A percentile compares a stretch with the other conserved stretches of the same genome.
Evolutionary conservation across 2,888 invertebrate species (phyloP).

Genomic region (Crocallis elinguaria): DNA sequence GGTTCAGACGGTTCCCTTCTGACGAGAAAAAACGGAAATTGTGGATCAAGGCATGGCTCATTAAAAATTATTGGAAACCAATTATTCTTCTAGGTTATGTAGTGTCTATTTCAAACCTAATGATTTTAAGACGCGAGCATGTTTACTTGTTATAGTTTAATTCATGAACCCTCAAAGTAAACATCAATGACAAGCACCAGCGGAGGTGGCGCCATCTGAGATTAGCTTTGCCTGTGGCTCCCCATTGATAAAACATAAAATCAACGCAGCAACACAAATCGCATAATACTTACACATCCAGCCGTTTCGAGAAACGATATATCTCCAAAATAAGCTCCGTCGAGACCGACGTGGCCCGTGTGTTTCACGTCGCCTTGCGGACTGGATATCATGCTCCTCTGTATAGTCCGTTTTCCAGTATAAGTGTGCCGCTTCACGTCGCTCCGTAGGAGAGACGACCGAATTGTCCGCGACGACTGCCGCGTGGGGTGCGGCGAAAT

Average conservation of each 20-base stretch:
- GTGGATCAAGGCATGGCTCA: too few relatives aligned
- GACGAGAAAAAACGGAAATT: too few relatives aligned
- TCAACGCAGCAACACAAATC: not conserved
- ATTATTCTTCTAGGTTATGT: too few relatives aligned
- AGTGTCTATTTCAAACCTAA: too few relatives aligned
- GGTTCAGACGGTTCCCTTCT: too few relatives aligned
- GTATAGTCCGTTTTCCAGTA: constrained; percentile 87
- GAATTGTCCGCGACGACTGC: constrained; percentile 62
- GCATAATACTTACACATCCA: constrained; percentile 65
- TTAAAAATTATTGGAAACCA: too few relatives aligned
- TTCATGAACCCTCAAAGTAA: too few relatives aligned
- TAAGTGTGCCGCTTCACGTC: constrained; percentile 80
- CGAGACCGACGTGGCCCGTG: constrained; percentile 97
- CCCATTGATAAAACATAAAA: not conserved
- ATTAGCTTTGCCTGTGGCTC: too few relatives aligned
- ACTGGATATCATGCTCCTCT: constrained; percentile 97
- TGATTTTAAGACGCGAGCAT: too few relatives aligned
- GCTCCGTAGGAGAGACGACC: constrained; percentile 73
- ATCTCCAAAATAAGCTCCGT: constrained; percentile 99
- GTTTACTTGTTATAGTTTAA: too few relatives aligned
- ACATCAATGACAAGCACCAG: too few relatives aligned
- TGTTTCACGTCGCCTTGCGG: constrained; percentile 99
- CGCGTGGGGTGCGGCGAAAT: constrained; percentile 66
- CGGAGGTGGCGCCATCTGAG: too few relatives aligned
- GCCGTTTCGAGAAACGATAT: constrained; percentile 86